Evolutionary conservation across 2,888 invertebrate genomes (phyloP).

Genomic region (Neuroscelio doddi): DNA sequence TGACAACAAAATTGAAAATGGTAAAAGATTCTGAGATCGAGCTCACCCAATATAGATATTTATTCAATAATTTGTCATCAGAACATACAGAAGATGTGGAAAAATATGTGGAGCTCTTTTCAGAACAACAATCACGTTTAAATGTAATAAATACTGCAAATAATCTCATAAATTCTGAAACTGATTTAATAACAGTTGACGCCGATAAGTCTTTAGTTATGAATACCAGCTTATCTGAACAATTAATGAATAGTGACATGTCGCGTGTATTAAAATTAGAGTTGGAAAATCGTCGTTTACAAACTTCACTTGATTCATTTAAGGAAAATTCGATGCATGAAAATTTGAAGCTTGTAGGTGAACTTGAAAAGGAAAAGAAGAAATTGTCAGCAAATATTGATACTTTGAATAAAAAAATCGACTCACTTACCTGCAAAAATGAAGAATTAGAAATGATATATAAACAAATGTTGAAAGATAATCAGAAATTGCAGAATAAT

Average conservation of each 20-base stretch:
- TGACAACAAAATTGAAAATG: constrained; percentile 85
- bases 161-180: no score
- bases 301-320: constrained; percentile 64
- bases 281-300: constrained; percentile 87
- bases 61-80: constrained; percentile 84
- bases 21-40: constrained; percentile 87
- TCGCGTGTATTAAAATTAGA: constrained; percentile 86
- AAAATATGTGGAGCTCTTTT: constrained; percentile 6
- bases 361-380: not conserved
- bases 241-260: constrained; percentile 85
- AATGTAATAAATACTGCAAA: no score
- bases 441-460: no score
- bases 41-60: constrained; percentile 84
- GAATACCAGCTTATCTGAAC: constrained; percentile 88
- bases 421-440: no score
- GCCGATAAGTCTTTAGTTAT: not conserved
- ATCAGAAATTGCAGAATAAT: no score
- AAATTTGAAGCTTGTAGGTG: no score
- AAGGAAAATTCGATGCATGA: not conserved
- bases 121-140: no score
- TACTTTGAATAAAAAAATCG: not conserved
- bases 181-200: not conserved
- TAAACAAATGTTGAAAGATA: no score
- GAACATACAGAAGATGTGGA: constrained; percentile 54
- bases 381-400: not conserved